Evolutionary conservation across 2,797 vertebrate genomes (phyloP).

Genomic region (Arnoldichthys spilopterus): DNA sequence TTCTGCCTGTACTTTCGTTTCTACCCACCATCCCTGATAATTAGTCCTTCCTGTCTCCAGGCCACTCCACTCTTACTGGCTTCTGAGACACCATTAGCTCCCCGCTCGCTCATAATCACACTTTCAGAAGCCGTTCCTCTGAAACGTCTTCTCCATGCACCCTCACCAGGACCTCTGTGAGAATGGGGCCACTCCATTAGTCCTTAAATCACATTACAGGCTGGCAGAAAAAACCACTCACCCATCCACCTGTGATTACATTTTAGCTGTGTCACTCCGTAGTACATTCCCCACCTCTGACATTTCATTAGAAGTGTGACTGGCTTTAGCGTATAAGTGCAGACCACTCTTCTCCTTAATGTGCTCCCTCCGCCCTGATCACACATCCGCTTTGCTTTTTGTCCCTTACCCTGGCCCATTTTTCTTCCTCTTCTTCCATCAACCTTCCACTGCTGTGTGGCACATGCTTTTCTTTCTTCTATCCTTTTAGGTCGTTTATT

Average conservation of each 20-base stretch:
- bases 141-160: slow-evolving; percentile 18
- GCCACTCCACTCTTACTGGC: slow-evolving; percentile 42
- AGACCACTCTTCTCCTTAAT: slow-evolving; percentile 27
- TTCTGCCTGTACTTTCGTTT: slow-evolving; percentile 26
- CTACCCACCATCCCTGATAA: slow-evolving; percentile 51
- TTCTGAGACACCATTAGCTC: slow-evolving; percentile 50
- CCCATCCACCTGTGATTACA: slow-evolving; percentile 46
- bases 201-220: slow-evolving; percentile 47
- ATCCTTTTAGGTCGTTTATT: slow-evolving; percentile 1
- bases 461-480: neutral
- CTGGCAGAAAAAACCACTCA: slow-evolving; percentile 5
- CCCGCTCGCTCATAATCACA: slow-evolving; percentile 47
- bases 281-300: slow-evolving; percentile 42
- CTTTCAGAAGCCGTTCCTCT: slow-evolving; percentile 3
- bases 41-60: slow-evolving; percentile 57
- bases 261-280: slow-evolving; percentile 35
- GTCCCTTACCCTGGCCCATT: neutral
- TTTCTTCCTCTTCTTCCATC: neutral
- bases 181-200: slow-evolving; percentile 49
- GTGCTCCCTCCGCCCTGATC: slow-evolving; percentile 17
- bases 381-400: neutral
- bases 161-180: neutral
- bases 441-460: neutral
- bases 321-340: slow-evolving; percentile 18
- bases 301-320: slow-evolving; percentile 48